Base-by-base conservation (phyloP, 2,888 invertebrate species). In the Carpatolechia fugitivella region DNA sequence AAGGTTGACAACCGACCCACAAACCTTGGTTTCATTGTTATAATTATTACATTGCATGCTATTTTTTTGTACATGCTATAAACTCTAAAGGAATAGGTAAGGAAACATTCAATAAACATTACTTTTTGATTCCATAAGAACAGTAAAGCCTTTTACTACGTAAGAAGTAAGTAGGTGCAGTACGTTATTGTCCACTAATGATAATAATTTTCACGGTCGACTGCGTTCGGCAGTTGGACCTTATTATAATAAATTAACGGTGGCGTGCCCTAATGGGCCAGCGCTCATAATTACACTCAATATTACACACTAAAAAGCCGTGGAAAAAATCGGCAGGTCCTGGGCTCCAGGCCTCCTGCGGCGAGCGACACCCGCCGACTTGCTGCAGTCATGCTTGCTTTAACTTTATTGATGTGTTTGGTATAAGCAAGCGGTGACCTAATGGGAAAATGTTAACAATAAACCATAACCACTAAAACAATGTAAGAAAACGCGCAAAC, bases 171-270 rank as follows among this genome's bases (percentile, higher is more conserved):
- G 24, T 24, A 24, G 6, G 24, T 24, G 3, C 31, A n/a, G 41
- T 41, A 31, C 69, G 68, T 73, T 76, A 83, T 77, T 74, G 78
- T 72, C 62, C 67, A 69, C 72, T 81, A 83, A 83, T 85, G 82
- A 85, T 82, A 79, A 84, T 85, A 82, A 83, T 85, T 85, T 86
- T 85, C 80, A 85, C 77, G 81, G 82, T 83, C 78, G 82, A 81
- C 65, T 75, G 68, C 78, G 71, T 78, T 72, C 80, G 83, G 78
- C 87, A 80, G 87, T 85, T 86, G 86, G 80, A 75, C 78, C 83
- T 85, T 84, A 85, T 87, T 85, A 85, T 79, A 85, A 86, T 85
- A 85, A 85, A 86, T 84, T 85, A 86, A 85, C 80, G 79, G 74
- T 78, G 76, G 77, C 70, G 73, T 67, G 71, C 78, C 80, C 78